phyloP scores from a whole-genome alignment of 2,888 invertebrate species.

The Ichneumoninae sp. region DNA sequence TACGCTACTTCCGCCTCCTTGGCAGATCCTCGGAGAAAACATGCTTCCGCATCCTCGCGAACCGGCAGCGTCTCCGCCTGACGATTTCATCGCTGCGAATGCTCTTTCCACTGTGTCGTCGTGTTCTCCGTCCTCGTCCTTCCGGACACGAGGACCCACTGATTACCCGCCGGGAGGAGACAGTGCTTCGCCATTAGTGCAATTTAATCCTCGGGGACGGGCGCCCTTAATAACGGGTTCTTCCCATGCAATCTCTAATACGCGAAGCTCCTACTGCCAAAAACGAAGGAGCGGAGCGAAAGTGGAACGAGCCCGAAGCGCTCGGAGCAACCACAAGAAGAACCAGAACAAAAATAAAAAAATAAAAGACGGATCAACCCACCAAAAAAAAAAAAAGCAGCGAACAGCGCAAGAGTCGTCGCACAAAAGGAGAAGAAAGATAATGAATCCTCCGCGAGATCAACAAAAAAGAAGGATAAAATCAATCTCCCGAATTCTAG shows the following conservation, averaged over 20 bases:
- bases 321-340: constrained; percentile 53
- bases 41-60: constrained; percentile 27
- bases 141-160: constrained; percentile 32
- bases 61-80: constrained; percentile 3
- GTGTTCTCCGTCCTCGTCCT: constrained; percentile 45
- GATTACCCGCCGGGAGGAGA: constrained; percentile 68
- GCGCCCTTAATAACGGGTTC: constrained; percentile 82
- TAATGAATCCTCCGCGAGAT: not conserved
- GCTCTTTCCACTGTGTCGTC: constrained; percentile 60
- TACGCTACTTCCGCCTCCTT: constrained; percentile 11
- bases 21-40: constrained; percentile 32
- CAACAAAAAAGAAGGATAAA: constrained; percentile 36
- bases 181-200: constrained; percentile 83
- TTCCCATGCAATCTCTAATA: constrained; percentile 55
- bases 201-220: constrained; percentile 80
- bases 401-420: not conserved
- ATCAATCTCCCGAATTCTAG: constrained; percentile 65
- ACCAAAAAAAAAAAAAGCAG: constrained; percentile 28
- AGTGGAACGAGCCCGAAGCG: constrained; percentile 53
- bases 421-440: not conserved
- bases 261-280: constrained; percentile 15
- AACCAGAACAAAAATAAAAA: constrained; percentile 29
- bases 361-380: constrained; percentile 24
- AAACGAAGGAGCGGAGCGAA: constrained; percentile 53
- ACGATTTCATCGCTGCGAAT: constrained; percentile 48